Conservation (phyloP, 1,140 invertebrate genomes). For the Macrosteles quadrilineatus region DNA sequence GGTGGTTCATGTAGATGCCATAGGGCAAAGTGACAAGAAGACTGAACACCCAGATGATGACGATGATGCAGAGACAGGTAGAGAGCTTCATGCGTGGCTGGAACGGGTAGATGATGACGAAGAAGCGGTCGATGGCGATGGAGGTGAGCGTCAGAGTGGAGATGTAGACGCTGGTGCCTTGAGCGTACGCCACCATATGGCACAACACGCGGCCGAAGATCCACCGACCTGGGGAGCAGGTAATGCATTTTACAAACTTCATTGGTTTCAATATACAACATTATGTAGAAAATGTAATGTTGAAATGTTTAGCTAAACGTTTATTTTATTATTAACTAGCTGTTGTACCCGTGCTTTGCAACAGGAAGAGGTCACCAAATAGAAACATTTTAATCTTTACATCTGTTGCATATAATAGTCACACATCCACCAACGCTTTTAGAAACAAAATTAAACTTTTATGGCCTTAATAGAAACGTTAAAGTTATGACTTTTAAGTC, state of each 20-base stretch:
- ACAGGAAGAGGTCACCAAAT: too few species aligned
- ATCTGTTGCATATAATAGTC: too few species aligned
- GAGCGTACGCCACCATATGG: constrained; percentile 89
- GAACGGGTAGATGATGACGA: constrained; percentile 97
- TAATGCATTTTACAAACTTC: constrained; percentile 4
- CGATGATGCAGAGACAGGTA: constrained; percentile 80
- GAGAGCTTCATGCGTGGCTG: constrained; percentile 85
- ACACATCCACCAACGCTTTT: too few species aligned
- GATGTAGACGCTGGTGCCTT: constrained; percentile 93
- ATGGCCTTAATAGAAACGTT: too few species aligned
- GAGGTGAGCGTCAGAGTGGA: constrained; percentile 94
- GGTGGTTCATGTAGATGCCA: constrained; percentile 76
- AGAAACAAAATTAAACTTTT: too few species aligned
- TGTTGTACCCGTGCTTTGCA: too few species aligned
- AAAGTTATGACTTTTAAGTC: too few species aligned
- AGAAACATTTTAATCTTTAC: too few species aligned
- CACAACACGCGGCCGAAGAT: constrained; percentile 86
- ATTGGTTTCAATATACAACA: too few species aligned
- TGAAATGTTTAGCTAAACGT: too few species aligned
- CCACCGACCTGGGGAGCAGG: constrained; percentile 63
- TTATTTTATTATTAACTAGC: too few species aligned
- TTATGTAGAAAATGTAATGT: too few species aligned
- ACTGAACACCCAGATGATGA: constrained; percentile 88
- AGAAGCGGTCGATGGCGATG: constrained; percentile 94
- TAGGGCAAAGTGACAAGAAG: constrained; percentile 88